Conservation (phyloP, 1,140 invertebrate species). For the Drosophila varians region DNA sequence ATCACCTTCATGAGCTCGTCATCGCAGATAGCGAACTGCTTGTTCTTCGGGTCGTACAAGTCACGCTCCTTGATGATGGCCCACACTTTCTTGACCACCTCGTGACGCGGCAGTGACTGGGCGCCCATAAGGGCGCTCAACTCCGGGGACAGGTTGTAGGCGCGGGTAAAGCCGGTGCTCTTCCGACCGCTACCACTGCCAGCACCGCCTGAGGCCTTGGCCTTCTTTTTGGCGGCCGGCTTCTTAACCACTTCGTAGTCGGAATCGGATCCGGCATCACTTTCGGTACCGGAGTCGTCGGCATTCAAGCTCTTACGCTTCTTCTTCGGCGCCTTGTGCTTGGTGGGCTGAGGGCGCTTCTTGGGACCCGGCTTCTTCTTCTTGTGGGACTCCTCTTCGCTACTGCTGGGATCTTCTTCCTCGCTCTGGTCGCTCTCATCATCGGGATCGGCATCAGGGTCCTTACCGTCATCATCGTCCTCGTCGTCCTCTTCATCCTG, state of each 20-base stretch:
- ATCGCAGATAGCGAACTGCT: slow-evolving; percentile 96
- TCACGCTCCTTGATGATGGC: slow-evolving; percentile 96
- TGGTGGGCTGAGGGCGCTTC: slow-evolving; percentile 83
- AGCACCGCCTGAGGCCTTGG: slow-evolving; percentile 60
- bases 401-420: slow-evolving; percentile 83
- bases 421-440: slow-evolving; percentile 87
- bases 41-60: slow-evolving; percentile 96
- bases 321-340: slow-evolving; percentile 84
- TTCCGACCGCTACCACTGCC: slow-evolving; percentile 71
- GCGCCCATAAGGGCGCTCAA: slow-evolving; percentile 93
- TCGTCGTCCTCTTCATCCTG: slow-evolving; percentile 84
- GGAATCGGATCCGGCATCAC: slow-evolving; percentile 90
- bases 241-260: slow-evolving; percentile 90
- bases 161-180: slow-evolving; percentile 91
- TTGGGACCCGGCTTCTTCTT: slow-evolving; percentile 82
- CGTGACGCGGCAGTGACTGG: slow-evolving; percentile 93
- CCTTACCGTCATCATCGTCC: slow-evolving; percentile 85
- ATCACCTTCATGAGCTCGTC: slow-evolving; percentile 95
- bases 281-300: slow-evolving; percentile 87
- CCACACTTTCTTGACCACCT: slow-evolving; percentile 97
- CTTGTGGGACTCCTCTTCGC: slow-evolving; percentile 70
- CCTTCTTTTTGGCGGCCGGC: slow-evolving; percentile 75
- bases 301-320: slow-evolving; percentile 84
- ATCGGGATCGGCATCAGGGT: slow-evolving; percentile 84
- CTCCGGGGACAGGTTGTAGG: slow-evolving; percentile 93